Evolutionary conservation across 2,888 invertebrate genomes (phyloP).

Genomic region (Pyralis farinalis): DNA sequence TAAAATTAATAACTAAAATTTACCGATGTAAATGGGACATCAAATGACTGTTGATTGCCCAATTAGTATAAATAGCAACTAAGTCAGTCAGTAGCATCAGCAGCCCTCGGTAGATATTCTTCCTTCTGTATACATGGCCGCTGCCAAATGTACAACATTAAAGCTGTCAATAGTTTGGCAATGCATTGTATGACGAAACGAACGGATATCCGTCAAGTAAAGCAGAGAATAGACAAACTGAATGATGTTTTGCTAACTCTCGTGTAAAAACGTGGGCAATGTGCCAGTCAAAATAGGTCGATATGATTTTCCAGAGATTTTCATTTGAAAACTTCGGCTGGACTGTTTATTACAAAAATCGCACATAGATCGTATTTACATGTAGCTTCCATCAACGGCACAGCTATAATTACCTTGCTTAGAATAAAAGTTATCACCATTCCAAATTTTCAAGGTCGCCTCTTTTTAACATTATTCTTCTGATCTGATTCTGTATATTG

Average conservation of each 20-base stretch:
- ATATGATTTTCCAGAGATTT: slow-evolving; percentile 14
- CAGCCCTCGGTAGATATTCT: background rate
- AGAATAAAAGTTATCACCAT: no score
- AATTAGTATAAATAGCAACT: no score
- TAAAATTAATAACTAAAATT: no score
- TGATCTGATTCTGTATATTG: no score
- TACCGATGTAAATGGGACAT: no score
- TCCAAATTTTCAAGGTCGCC: no score
- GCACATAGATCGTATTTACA: slow-evolving; percentile 5
- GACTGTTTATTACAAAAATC: slow-evolving; percentile 7
- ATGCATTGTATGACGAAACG: slow-evolving; percentile 9
- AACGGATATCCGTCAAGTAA: slow-evolving; percentile 8
- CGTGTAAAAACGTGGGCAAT: slow-evolving; percentile 4
- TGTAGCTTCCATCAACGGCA: no score
- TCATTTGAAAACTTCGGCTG: slow-evolving; percentile 17
- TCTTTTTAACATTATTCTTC: no score
- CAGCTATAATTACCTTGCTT: no score
- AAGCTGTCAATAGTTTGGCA: slow-evolving; percentile 11
- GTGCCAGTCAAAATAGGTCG: slow-evolving; percentile 20
- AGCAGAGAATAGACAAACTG: slow-evolving; percentile 4
- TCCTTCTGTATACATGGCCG: slow-evolving; percentile 2
- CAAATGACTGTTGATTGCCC: no score
- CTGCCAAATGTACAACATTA: slow-evolving; percentile 8
- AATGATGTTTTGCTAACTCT: slow-evolving; percentile 2
- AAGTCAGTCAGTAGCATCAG: no score